Percentiles rank a stretch among this genome's conserved stretches.
These are phyloP conservation scores for Elymnias hypermnestra DNA, from an alignment of 1,140 invertebrate genomes.

Conservation along the genomic window DNA sequence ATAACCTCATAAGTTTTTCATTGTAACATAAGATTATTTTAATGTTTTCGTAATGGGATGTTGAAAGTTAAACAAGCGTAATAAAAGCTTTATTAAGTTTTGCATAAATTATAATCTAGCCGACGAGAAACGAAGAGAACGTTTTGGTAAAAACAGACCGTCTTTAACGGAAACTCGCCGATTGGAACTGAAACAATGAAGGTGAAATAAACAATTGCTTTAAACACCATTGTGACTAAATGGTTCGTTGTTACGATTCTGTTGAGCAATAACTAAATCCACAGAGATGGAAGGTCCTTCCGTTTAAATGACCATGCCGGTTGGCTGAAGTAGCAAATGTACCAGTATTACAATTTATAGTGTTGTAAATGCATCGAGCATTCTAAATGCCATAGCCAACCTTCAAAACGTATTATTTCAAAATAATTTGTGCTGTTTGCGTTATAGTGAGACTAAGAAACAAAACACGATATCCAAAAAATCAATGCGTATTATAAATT, in stretches of 20 bases:
- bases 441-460: no score
- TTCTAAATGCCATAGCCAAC: no score
- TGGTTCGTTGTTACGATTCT: not conserved
- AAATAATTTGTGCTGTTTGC: no score
- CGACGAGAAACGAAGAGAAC: slow-evolving; percentile 1
- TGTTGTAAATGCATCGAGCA: no score
- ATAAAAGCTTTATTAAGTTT: not conserved
- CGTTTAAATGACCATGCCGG: no score
- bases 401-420: no score
- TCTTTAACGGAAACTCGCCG: not conserved
- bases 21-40: not conserved
- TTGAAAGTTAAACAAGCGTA: slow-evolving; percentile 5
- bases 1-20: not conserved
- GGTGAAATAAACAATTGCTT: not conserved
- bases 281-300: no score
- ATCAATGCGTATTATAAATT: no score
- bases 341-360: no score
- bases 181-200: slow-evolving; percentile 5
- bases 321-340: no score
- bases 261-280: no score
- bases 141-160: slow-evolving; percentile 3
- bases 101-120: not conserved
- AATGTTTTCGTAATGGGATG: not conserved
- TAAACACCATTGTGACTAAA: not conserved
- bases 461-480: no score